Percentiles rank a stretch among this genome's conserved stretches.
These are phyloP conservation scores for Metacarcinus magister DNA, from an alignment of 2,888 invertebrate genomes.

Conservation along the genomic window DNA sequence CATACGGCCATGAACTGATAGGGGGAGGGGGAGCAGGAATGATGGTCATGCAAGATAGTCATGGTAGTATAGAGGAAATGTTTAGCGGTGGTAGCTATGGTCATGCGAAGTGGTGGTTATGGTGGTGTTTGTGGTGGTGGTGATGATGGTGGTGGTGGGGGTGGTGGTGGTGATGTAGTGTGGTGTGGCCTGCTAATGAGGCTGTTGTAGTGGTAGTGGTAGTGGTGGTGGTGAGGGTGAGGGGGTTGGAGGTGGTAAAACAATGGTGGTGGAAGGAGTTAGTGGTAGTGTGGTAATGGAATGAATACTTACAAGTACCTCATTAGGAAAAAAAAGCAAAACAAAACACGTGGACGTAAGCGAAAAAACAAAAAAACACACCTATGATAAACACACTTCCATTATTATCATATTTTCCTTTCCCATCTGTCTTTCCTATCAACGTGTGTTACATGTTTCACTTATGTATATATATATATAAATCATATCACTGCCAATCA, in stretches of 20 bases:
- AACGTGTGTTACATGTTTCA: background rate
- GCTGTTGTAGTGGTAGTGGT: background rate
- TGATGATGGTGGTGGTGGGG: too few relatives aligned
- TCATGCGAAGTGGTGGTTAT: constrained; percentile 3
- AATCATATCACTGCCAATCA: background rate
- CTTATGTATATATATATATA: background rate
- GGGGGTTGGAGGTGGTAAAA: background rate
- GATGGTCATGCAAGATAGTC: background rate
- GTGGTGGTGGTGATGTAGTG: background rate
- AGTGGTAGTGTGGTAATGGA: background rate
- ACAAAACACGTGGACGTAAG: background rate
- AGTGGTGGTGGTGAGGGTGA: background rate
- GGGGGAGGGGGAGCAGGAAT: constrained; percentile 44
- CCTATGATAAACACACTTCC: background rate
- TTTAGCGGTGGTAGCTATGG: background rate
- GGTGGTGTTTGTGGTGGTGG: background rate
- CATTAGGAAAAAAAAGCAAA: background rate
- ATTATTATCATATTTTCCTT: background rate
- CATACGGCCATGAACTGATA: constrained; percentile 50
- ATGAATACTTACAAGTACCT: background rate
- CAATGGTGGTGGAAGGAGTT: background rate
- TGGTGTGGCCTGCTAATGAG: background rate
- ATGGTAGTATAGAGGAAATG: constrained; percentile 17
- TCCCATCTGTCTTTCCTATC: background rate
- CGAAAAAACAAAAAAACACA: background rate